These are phyloP conservation scores for Columba janthina DNA, from an alignment of 2,113 vertebrate species.

Conservation along the genomic window DNA sequence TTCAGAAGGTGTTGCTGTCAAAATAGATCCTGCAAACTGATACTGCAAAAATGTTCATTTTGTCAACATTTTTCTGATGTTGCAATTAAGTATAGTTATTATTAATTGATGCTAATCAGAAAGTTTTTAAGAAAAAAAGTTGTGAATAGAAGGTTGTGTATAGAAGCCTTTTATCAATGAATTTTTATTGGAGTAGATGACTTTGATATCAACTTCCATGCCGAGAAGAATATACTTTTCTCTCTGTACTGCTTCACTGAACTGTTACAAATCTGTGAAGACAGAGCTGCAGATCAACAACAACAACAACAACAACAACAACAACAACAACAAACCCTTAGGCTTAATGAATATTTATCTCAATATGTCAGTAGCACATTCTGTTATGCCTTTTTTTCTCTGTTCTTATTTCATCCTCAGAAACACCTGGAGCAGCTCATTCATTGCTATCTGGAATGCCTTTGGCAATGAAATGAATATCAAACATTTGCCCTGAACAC, in stretches of 20 bases:
- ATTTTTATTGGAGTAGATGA: neutral
- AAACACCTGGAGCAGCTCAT: neutral
- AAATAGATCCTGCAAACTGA: neutral
- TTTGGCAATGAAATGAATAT: neutral
- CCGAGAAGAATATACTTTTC: neutral
- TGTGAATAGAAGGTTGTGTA: neutral
- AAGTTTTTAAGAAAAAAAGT: neutral
- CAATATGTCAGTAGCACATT: neutral
- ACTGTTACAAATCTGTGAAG: neutral
- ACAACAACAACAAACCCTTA: neutral
- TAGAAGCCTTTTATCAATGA: neutral
- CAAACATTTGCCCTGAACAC: neutral
- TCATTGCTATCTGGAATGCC: neutral
- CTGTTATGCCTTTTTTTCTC: neutral
- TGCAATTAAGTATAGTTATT: neutral
- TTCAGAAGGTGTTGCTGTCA: neutral
- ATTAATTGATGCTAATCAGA: neutral
- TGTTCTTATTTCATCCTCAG: neutral
- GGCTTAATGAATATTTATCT: neutral
- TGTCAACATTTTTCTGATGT: neutral
- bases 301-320: neutral
- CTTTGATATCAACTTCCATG: neutral
- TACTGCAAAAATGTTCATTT: neutral
- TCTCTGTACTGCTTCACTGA: neutral
- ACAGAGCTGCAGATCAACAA: neutral